A percentile compares a stretch with the other conserved stretches of the same genome.
Conservation (phyloP, 2,888 invertebrate genomes). For the Chaitophorus viminalis region DNA sequence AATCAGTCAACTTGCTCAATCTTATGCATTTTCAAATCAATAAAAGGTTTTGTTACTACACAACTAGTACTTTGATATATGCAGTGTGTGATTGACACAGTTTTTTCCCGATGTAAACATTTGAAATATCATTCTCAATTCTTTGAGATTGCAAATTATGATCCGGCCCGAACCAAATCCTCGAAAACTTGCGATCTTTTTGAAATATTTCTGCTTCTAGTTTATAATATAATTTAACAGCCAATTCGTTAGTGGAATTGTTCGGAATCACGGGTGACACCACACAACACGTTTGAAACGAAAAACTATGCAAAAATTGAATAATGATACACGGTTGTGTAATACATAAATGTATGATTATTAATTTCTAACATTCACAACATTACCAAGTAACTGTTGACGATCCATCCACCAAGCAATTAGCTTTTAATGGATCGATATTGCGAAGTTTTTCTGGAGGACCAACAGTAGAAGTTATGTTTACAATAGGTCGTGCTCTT, state of each 20-base stretch:
- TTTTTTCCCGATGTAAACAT: constrained; percentile 65
- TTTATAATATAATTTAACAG: constrained; percentile 75
- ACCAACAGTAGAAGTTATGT: constrained; percentile 80
- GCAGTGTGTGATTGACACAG: constrained; percentile 82
- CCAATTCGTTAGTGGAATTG: constrained; percentile 66
- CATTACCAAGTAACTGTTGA: constrained; percentile 49
- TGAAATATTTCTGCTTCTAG: constrained; percentile 86
- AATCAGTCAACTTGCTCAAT: too few species aligned
- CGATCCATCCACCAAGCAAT: constrained; percentile 74
- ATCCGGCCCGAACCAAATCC: constrained; percentile 78
- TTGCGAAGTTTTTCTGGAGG: constrained; percentile 76
- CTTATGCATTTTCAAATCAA: too few species aligned
- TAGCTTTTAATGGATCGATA: constrained; percentile 81
- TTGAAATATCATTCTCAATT: constrained; percentile 66
- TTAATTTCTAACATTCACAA: too few species aligned
- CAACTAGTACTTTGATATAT: constrained; percentile 76
- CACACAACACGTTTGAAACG: constrained; percentile 85
- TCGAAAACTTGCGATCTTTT: constrained; percentile 79
- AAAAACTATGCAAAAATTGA: constrained; percentile 71
- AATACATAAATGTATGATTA: too few species aligned
- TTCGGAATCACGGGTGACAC: constrained; percentile 72
- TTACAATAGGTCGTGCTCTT: constrained; percentile 88
- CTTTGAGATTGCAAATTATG: constrained; percentile 63
- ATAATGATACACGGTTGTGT: background rate
- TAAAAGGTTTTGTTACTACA: too few species aligned